Base-by-base conservation (phyloP, 2,113 vertebrate genomes). In the Pachypanchax playfairii region DNA sequence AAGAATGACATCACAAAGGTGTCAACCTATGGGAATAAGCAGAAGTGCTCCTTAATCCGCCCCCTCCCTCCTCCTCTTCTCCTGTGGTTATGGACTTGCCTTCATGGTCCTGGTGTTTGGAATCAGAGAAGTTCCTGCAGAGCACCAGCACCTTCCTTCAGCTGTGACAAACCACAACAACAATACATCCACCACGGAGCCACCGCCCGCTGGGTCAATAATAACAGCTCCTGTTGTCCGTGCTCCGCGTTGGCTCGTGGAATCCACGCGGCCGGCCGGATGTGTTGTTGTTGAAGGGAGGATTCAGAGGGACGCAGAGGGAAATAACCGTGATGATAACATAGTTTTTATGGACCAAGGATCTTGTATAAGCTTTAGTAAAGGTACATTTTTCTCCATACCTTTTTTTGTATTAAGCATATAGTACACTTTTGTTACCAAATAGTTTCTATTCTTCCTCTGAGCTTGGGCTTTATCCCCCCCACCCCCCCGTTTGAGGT, bases 371-470 rank as follows among this genome's bases (percentile, higher is more conserved):
- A 98, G 95, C 95, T 99, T 99, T 98, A 98, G 96, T 94, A 94
- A 97, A 98, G 97, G 97, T 98, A 98, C 96, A 95, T 95, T 96
- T 89, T 97, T 96, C 95, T 95, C 93, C 95, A 96, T 94, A 94
- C 94, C 94, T 96, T 96, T 96, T 97, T 97, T 97, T 91, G 93
- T 96, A 95, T 94, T 93, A 92, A 92, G 93, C 94, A 93, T 96
- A 95, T 96, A 96, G 95, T 95, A 93, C 88, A 93, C 92, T 94
- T 97, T 96, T 97, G 94, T 98, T 96, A 98, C 96, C 96, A 97
- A 97, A 96, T 96, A 96, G 94, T 94, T 95, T 95, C 89, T 93
- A 89, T 94, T 94, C 91, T 89, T 92, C 91, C 91, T 94, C 85
- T 89, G 94, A 97, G 92, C 92, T 91, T 90, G 91, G 90, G 92